Conservation (phyloP, 2,888 invertebrate species). For the Eilema griseolum region DNA sequence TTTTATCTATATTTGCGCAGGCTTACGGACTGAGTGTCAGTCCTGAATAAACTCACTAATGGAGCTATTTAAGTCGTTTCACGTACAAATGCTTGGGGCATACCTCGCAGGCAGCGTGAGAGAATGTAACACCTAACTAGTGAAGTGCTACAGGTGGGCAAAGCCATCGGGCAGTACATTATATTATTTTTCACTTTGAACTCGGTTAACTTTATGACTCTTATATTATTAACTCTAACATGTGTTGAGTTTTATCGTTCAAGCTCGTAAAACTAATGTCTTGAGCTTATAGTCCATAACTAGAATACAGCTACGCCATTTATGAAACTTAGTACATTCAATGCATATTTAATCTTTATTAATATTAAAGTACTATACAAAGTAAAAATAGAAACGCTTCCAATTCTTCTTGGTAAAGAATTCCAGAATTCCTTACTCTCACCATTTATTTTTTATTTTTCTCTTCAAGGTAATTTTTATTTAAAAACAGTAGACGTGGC, state of each 20-base stretch:
- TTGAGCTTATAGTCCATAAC: neutral
- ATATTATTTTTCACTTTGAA: slow-evolving; percentile 27
- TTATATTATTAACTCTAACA: neutral
- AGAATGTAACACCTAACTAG: slow-evolving; percentile 52
- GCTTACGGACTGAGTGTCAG: slow-evolving; percentile 43
- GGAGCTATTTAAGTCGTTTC: slow-evolving; percentile 62
- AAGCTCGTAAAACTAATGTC: neutral
- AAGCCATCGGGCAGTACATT: slow-evolving; percentile 39
- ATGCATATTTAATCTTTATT: neutral
- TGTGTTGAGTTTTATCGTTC: neutral
- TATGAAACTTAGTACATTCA: neutral
- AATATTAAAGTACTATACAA: neutral
- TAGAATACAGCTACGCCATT: neutral
- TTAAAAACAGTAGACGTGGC: slow-evolving; percentile 1
- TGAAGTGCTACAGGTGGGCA: slow-evolving; percentile 66
- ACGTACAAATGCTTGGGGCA: slow-evolving; percentile 58
- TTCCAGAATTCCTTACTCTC: neutral
- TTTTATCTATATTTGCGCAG: slow-evolving; percentile 12
- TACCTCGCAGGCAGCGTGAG: slow-evolving; percentile 49
- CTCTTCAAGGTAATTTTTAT: neutral
- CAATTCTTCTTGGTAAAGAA: neutral
- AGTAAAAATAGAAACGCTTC: neutral
- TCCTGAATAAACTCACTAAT: slow-evolving; percentile 63
- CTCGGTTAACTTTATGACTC: slow-evolving; percentile 24
- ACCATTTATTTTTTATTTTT: slow-evolving; percentile 1